Evolutionary conservation across 2,888 invertebrate genomes (phyloP).

Genomic region (Ariolimax columbianus): DNA sequence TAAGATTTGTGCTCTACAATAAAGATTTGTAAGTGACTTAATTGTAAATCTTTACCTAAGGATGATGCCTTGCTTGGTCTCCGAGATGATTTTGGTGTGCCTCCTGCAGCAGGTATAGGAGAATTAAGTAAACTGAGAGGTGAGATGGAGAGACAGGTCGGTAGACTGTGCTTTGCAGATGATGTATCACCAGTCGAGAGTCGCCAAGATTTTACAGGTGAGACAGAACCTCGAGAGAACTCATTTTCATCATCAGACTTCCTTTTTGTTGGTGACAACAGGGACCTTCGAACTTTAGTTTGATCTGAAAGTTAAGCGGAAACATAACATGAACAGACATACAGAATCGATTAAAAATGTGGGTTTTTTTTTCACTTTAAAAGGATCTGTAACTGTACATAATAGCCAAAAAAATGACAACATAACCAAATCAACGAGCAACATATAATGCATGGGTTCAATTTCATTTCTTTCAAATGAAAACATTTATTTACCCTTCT

Average conservation of each 20-base stretch:
- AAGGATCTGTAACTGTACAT: no score
- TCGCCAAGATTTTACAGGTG: conserved; percentile 42
- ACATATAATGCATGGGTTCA: no score
- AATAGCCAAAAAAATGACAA: no score
- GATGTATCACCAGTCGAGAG: conserved; percentile 7
- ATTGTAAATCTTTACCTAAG: conserved; percentile 1
- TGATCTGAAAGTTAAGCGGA: conserved; percentile 23
- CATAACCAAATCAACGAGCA: no score
- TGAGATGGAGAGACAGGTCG: not conserved
- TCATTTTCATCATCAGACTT: conserved; percentile 50
- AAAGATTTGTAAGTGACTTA: no score
- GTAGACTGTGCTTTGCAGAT: not conserved
- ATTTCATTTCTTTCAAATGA: no score
- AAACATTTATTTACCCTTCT: no score
- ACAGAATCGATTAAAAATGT: no score
- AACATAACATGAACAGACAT: no score
- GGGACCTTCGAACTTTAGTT: not conserved
- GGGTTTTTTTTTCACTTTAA: no score
- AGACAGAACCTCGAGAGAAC: not conserved
- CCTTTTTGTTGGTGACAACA: conserved; percentile 44
- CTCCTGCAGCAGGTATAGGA: not conserved
- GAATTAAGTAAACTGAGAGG: not conserved
- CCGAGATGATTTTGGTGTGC: conserved; percentile 39
- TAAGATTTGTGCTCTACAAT: no score
- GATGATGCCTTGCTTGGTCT: conserved; percentile 15